Evolutionary conservation across 2,113 vertebrate genomes (phyloP).

Genomic region (Micromys minutus): DNA sequence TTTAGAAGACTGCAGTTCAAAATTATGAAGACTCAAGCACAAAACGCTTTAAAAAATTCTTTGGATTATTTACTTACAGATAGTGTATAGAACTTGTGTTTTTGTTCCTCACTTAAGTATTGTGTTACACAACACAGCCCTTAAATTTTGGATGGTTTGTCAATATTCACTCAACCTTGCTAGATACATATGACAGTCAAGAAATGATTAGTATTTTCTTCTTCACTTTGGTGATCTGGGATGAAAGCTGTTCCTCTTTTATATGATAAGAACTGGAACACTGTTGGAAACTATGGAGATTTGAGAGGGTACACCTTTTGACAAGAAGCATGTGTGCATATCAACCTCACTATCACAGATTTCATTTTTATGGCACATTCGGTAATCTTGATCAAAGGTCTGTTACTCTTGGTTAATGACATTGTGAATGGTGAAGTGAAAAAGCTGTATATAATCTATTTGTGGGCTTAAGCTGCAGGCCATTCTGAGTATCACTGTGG

Average conservation of each 20-base stretch:
- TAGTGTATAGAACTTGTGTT: background rate
- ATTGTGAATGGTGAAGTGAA: background rate
- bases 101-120: background rate
- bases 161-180: background rate
- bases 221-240: slow-evolving; percentile 28
- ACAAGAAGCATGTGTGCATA: background rate
- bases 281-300: background rate
- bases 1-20: background rate
- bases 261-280: background rate
- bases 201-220: background rate
- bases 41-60: background rate
- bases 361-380: background rate
- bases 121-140: background rate
- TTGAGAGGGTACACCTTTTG: background rate
- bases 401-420: background rate
- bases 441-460: background rate
- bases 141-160: background rate
- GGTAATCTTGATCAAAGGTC: background rate
- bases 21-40: background rate
- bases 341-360: background rate
- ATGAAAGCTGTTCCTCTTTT: background rate
- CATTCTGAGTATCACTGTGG: background rate
- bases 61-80: background rate
- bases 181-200: background rate
- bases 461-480: background rate